Base-by-base conservation (phyloP, 2,797 vertebrate genomes). In the Novumbra hubbsi region DNA sequence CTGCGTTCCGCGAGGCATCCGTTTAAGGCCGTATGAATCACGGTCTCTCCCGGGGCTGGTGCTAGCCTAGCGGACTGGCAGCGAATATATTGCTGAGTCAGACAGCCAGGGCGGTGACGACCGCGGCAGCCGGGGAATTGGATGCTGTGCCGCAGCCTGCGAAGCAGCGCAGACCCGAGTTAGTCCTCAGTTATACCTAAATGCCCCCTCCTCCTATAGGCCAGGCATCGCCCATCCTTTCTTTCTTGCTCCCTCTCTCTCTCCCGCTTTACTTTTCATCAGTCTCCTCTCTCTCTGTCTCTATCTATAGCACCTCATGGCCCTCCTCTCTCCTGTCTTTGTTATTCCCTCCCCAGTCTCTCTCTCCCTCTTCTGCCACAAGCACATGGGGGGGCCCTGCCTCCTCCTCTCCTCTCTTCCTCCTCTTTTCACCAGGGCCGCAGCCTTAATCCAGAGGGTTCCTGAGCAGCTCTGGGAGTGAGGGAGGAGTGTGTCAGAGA, bases 41-140 rank as follows among this genome's bases (percentile, higher is more conserved):
- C 21, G 24, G n/a, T 45, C 4, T 5, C 45, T 27, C 67, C 48
- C 11, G 17, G 48, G 17, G 68, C 48, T 52, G 21, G 16, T 30
- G 45, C 48, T 70, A 70, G 24, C 21, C 48, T 49, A 30, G 12
- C 27, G 38, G 34, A 41, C 19, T 24, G 27, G 68, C 21, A 27
- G 63, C 15, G 17, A 7, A 65, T 32, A 69, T 49, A 28, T 50
- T 70, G 68, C 19, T 52, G 67, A 70, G 68, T 32, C 68, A 69
- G 68, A 45, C 41, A 49, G 68, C 16, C 28, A 30, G 62, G 5
- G 60, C 12, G 21, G 38, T 24, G 68, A 45, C 38, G 41, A 45
- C 21, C 5, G 41, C 45, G 28, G 15, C 67, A 49, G 67, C 66
- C n/a, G 14, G 66, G 38, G 41, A 28, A 24, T 3, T 17, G 12